Conservation (phyloP, 2,113 vertebrate species). For the Alosa alosa region DNA sequence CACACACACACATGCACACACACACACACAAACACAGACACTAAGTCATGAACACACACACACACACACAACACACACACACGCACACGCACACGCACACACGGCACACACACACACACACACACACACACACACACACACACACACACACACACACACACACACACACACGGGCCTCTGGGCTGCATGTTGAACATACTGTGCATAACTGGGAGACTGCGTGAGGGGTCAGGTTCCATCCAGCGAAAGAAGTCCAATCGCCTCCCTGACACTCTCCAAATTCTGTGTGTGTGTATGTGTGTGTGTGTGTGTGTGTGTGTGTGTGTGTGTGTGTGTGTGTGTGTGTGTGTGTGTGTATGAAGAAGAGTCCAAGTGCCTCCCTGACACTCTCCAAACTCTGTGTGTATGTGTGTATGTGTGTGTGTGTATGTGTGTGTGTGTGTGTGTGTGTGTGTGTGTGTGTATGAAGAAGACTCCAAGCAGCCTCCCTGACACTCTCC, state of each 20-base stretch:
- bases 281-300: too few relatives aligned
- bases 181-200: constrained; percentile 16
- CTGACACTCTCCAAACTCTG: too few relatives aligned
- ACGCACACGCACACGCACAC: background rate
- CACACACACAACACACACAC: background rate
- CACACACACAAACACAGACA: background rate
- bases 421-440: too few relatives aligned
- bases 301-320: too few relatives aligned
- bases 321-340: too few relatives aligned
- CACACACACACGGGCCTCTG: background rate
- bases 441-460: too few relatives aligned
- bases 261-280: too few relatives aligned
- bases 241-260: background rate
- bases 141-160: constrained; percentile 4
- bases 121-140: constrained; percentile 1
- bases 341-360: background rate
- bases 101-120: background rate
- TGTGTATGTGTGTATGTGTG: too few relatives aligned
- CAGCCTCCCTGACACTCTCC: too few relatives aligned
- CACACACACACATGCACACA: too few relatives aligned
- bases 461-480: background rate
- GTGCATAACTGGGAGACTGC: background rate
- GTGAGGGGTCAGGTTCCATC: background rate
- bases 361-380: background rate
- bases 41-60: background rate